Conservation (phyloP, 2,888 invertebrate species). For the Thecocarcelia acutangulata region DNA sequence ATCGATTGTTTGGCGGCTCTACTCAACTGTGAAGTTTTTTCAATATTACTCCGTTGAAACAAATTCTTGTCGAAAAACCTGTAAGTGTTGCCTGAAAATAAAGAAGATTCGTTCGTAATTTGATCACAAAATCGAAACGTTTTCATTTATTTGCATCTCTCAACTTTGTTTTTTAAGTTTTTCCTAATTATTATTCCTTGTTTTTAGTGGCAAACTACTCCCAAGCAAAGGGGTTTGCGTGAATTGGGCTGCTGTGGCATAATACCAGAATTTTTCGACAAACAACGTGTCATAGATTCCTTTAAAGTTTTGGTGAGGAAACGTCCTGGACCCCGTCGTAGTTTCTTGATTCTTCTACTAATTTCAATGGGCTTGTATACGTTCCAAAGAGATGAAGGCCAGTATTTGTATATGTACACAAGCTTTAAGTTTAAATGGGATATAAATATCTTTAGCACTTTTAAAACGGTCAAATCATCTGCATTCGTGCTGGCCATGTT, state of each 20-base stretch:
- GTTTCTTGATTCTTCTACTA: conserved; percentile 87
- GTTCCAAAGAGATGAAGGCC: conserved; percentile 91
- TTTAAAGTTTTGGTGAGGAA: conserved; percentile 84
- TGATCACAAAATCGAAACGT: no score
- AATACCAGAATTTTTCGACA: conserved; percentile 87
- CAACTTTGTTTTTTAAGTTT: no score
- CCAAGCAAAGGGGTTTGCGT: conserved; percentile 84
- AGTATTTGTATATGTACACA: conserved; percentile 89
- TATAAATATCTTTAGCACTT: conserved; percentile 86
- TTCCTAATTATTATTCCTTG: conserved; percentile 10
- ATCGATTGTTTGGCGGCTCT: no score
- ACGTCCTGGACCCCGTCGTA: conserved; percentile 83
- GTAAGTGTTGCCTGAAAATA: no score
- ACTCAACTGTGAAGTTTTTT: no score
- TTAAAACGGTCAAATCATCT: conserved; percentile 87
- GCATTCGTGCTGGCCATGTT: conserved; percentile 88
- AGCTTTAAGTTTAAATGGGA: conserved; percentile 88
- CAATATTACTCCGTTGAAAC: no score
- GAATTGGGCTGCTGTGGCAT: conserved; percentile 84
- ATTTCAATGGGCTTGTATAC: conserved; percentile 90
- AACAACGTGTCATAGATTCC: conserved; percentile 85
- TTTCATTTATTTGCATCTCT: no score
- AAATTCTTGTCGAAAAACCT: no score
- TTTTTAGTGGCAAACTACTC: conserved; percentile 85
- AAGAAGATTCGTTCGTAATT: no score